phyloP scores from a whole-genome alignment of 1,140 invertebrate genomes.

The Trachymyrmex cornetzi region DNA sequence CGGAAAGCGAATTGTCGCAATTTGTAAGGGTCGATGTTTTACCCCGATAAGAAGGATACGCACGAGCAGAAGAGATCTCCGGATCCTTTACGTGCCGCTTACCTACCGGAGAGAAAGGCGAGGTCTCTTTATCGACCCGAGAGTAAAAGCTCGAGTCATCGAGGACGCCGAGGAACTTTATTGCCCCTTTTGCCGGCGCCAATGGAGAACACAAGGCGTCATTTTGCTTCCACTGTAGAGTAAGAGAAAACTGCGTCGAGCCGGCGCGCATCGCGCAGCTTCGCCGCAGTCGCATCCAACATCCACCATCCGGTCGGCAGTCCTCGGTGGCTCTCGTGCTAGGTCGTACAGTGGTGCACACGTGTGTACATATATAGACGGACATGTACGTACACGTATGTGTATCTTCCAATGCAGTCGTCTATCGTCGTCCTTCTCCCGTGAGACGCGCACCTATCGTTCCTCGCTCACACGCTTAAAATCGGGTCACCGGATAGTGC shows the following conservation, averaged over 20 bases:
- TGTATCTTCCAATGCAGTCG: slow-evolving; percentile 17
- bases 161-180: slow-evolving; percentile 44
- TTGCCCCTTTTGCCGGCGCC: slow-evolving; percentile 71
- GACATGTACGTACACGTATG: background rate
- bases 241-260: slow-evolving; percentile 33
- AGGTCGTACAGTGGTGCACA: slow-evolving; percentile 50
- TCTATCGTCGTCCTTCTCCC: slow-evolving; percentile 51
- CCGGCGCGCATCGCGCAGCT: slow-evolving; percentile 27
- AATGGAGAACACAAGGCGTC: slow-evolving; percentile 54
- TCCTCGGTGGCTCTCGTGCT: slow-evolving; percentile 71
- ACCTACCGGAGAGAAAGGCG: slow-evolving; percentile 63
- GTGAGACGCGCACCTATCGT: slow-evolving; percentile 11
- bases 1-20: background rate
- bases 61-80: background rate
- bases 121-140: slow-evolving; percentile 69
- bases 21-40: background rate
- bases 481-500: slow-evolving; percentile 66
- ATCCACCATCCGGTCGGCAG: slow-evolving; percentile 68
- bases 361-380: background rate
- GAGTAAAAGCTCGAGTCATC: slow-evolving; percentile 41
- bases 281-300: slow-evolving; percentile 47
- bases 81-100: background rate
- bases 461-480: slow-evolving; percentile 41
- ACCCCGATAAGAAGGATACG: background rate
- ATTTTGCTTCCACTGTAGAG: slow-evolving; percentile 60